Base-by-base conservation (phyloP, 2,888 invertebrate species). In the Seira sanloemensis region DNA sequence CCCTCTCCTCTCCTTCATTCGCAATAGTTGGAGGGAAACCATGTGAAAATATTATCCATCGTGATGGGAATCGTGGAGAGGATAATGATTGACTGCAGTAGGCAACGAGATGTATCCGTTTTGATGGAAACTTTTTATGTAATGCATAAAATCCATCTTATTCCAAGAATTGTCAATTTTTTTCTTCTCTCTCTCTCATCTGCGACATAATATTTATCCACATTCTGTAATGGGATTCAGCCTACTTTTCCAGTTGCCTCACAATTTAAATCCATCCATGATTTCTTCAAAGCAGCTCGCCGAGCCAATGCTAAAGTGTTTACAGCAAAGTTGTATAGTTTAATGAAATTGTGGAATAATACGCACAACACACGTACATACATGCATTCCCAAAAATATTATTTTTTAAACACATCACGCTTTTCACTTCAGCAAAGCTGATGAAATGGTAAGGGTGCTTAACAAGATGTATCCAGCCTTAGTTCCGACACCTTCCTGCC, bases 21-120 rank as follows among this genome's bases (percentile, higher is more conserved):
- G 16, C 50, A 82, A 71, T 72, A 83, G 77, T 74, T 72, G 58
- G 25, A 69, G 69, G 68, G 80, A 86, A 84, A 75, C 77, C 80
- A 84, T 81, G 81, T 74, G 77, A 74, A 86, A 84, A 86, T 78
- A 74, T 84, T 82, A 81, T 81, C 65, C 75, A 37, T 46, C 72
- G 54, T 82, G 76, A 82, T 69, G 65, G 24, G 82, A 76, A 82
- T 82, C 71, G 4, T 21, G 65, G 21, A 25, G n/a, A 62, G 27
- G 46, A 81, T 71, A 69, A 78, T 81, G 80, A 81, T 80, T 75
- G 80, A 81, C 75, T 68, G 66, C 62, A 65, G 23, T 50, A 69
- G 37, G 54, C 24, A 71, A 46, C 27, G 23, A 21, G 25, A 19
- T 16, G 62, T 54, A 73, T 73, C 73, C 73, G 73, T 37, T 37